A percentile compares a stretch with the other conserved stretches of the same genome.
These are phyloP conservation scores for Sarcoramphus papa DNA, from an alignment of 2,797 vertebrate species.

Conservation along the genomic window DNA sequence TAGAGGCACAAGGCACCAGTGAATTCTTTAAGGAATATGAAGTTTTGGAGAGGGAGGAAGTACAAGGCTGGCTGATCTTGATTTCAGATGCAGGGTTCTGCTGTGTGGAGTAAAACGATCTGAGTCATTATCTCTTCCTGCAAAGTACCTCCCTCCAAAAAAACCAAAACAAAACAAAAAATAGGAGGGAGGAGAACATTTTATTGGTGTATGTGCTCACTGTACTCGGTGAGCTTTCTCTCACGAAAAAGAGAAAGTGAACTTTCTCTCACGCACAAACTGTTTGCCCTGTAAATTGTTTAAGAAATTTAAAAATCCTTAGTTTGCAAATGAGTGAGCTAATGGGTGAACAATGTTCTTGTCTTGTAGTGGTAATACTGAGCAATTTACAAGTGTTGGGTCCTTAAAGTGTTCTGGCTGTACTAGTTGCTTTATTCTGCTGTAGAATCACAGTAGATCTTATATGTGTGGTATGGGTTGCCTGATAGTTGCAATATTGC, in stretches of 20 bases:
- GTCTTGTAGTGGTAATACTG: background rate
- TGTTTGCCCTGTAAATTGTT: background rate
- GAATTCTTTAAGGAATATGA: background rate
- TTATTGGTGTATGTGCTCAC: background rate
- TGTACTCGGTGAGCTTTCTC: background rate
- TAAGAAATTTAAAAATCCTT: background rate
- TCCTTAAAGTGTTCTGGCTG: background rate
- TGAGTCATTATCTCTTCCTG: background rate
- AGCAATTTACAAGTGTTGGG: background rate
- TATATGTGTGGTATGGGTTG: rapidly evolving
- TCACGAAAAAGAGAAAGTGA: background rate
- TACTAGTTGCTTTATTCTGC: background rate
- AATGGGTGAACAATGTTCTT: background rate
- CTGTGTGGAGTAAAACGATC: background rate
- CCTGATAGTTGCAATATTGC: background rate
- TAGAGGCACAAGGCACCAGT: background rate
- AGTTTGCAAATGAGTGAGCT: background rate
- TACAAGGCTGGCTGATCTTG: background rate
- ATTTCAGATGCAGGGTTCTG: background rate
- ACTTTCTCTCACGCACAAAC: background rate
- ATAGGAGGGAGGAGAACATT: background rate
- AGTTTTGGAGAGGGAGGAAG: background rate
- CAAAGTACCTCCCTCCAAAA: background rate
- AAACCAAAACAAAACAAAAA: background rate
- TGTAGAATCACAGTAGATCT: background rate